Evolutionary conservation across 2,113 vertebrate genomes (phyloP).

Genomic region (Numida meleagris): DNA sequence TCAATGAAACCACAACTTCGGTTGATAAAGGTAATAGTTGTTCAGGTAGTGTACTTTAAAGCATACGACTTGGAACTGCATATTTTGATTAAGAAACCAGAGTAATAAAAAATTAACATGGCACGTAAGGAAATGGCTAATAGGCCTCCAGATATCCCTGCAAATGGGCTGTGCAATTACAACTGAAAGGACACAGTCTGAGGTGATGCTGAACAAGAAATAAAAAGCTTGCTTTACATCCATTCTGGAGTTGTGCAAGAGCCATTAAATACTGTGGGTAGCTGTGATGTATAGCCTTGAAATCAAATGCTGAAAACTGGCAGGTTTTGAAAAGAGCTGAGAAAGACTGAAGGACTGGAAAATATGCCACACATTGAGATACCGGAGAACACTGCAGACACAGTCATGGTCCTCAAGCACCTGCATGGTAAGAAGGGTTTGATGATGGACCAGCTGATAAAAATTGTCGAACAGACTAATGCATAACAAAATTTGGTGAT

Average conservation of each 20-base stretch:
- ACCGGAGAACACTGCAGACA: neutral
- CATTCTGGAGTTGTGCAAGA: neutral
- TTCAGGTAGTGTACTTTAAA: neutral
- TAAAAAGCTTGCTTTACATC: neutral
- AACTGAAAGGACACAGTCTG: fast-evolving
- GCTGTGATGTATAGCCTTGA: neutral
- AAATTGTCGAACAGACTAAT: neutral
- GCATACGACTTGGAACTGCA: neutral
- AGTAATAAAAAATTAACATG: neutral
- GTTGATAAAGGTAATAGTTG: neutral
- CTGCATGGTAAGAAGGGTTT: neutral
- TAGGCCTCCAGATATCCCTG: neutral
- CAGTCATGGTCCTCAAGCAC: neutral
- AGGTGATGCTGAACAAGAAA: neutral
- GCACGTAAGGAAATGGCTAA: neutral
- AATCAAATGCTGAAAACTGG: neutral
- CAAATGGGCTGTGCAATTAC: neutral
- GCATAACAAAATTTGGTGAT: neutral
- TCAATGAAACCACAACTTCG: neutral
- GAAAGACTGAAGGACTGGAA: neutral
- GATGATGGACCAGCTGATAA: neutral
- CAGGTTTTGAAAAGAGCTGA: neutral
- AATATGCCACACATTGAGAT: neutral
- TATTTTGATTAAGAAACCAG: neutral
- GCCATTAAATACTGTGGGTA: neutral